Percentiles rank a stretch among this genome's conserved stretches.
Evolutionary conservation across 2,113 vertebrate genomes (phyloP).

Genomic region (Pachycephala philippinensis): DNA sequence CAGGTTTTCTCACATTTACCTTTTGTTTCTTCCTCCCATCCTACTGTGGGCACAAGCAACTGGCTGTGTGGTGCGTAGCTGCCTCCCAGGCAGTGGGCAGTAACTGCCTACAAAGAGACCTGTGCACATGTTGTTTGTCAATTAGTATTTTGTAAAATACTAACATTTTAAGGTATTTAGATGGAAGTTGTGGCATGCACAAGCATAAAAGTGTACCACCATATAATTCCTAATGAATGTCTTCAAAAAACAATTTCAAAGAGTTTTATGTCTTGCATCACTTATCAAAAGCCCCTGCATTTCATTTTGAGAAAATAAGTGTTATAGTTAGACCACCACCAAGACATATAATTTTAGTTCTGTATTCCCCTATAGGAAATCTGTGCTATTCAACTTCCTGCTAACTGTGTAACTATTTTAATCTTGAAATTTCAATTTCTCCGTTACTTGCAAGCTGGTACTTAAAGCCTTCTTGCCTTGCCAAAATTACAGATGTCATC

Average conservation of each 20-base stretch:
- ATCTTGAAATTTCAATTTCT: background rate
- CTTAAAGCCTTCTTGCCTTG: background rate
- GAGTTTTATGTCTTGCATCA: background rate
- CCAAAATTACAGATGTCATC: background rate
- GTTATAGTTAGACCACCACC: background rate
- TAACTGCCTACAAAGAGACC: background rate
- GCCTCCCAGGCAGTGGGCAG: background rate
- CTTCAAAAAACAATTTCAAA: background rate
- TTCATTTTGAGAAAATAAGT: background rate
- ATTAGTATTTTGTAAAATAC: background rate
- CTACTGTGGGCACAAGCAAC: too few species aligned
- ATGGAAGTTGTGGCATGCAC: background rate
- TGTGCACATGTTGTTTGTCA: rapidly evolving
- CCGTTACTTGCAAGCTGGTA: background rate
- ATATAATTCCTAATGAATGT: background rate
- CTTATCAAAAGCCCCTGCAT: background rate
- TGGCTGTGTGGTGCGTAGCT: background rate
- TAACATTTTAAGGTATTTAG: background rate
- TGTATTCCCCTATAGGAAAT: background rate
- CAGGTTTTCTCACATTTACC: background rate
- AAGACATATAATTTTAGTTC: background rate
- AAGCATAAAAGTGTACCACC: background rate
- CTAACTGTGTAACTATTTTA: background rate
- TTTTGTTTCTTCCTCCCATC: background rate
- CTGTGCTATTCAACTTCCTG: background rate